These are phyloP conservation scores for Drosophila colorata DNA, from an alignment of 2,888 invertebrate species.

Conservation along the genomic window DNA sequence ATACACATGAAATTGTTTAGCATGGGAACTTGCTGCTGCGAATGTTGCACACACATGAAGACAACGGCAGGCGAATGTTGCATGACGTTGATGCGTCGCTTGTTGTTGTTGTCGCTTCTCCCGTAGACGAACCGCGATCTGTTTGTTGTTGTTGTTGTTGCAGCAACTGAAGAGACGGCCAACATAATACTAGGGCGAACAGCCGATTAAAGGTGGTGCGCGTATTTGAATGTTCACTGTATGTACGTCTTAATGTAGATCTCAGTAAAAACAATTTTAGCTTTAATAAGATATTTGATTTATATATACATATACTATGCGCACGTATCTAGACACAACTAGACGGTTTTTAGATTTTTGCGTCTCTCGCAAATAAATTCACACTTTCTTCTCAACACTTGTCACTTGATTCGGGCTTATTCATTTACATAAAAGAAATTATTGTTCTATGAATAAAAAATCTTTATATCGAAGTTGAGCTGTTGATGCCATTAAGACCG, in stretches of 20 bases:
- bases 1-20: slow-evolving; percentile 67
- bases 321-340: slow-evolving; percentile 52
- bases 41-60: slow-evolving; percentile 74
- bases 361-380: slow-evolving; percentile 58
- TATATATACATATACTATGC: neutral
- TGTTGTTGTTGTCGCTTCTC: slow-evolving; percentile 14
- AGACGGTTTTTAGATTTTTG: slow-evolving; percentile 35
- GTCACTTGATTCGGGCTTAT: slow-evolving; percentile 25
- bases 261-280: neutral
- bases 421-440: slow-evolving; percentile 42
- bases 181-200: slow-evolving; percentile 65
- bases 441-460: slow-evolving; percentile 78
- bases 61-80: slow-evolving; percentile 70
- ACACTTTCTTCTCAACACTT: slow-evolving; percentile 25
- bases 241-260: neutral
- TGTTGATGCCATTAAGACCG: slow-evolving; percentile 78
- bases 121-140: slow-evolving; percentile 21
- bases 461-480: slow-evolving; percentile 79
- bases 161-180: slow-evolving; percentile 48
- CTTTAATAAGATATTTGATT: neutral
- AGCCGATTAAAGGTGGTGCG: slow-evolving; percentile 28
- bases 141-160: slow-evolving; percentile 34
- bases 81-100: slow-evolving; percentile 67
- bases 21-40: slow-evolving; percentile 73
- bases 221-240: slow-evolving; percentile 13